Evolutionary conservation across 1,140 invertebrate species (phyloP), one percentile per base, ranked within the genome.

Genomic region (Rhysida immarginata): DNA sequence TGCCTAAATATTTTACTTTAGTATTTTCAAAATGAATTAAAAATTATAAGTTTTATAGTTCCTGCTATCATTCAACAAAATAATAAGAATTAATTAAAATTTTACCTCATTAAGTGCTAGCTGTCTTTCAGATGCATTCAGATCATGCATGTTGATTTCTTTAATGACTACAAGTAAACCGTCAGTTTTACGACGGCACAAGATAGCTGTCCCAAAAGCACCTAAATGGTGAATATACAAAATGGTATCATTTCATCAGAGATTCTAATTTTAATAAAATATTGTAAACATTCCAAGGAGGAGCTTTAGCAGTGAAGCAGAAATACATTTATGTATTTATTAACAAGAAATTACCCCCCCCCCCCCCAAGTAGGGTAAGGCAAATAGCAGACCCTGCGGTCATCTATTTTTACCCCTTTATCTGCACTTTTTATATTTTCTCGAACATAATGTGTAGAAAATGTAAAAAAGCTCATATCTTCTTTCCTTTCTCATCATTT

Each of bases 31-130:
- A n/a, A n/a, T n/a, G n/a, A n/a, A n/a, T n/a, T n/a, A n/a, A n/a
- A n/a, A n/a, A n/a, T n/a, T n/a, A n/a, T n/a, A n/a, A n/a, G n/a
- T n/a, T n/a, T n/a, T n/a, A n/a, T n/a, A n/a, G n/a, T n/a, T n/a
- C n/a, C n/a, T n/a, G n/a, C n/a, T n/a, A n/a, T n/a, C n/a, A n/a
- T n/a, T n/a, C n/a, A n/a, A n/a, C n/a, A n/a, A n/a, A n/a, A n/a
- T n/a, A n/a, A n/a, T n/a, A n/a, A n/a, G n/a, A n/a, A n/a, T n/a
- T n/a, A n/a, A n/a, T n/a, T n/a, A n/a, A n/a, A n/a, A n/a, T n/a
- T n/a, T 68, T 43, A 83, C 81, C 70, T 87, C 84, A 69, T 86
- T 85, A 50, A 87, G 73, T n/a, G 84, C 80, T 66, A 84, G 67
- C 65, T 82, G 77, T 52, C 82, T 66, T 63, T 86, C 82, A 1